Base-by-base conservation (phyloP, 1,140 invertebrate genomes). In the Heliconius hermathena region DNA sequence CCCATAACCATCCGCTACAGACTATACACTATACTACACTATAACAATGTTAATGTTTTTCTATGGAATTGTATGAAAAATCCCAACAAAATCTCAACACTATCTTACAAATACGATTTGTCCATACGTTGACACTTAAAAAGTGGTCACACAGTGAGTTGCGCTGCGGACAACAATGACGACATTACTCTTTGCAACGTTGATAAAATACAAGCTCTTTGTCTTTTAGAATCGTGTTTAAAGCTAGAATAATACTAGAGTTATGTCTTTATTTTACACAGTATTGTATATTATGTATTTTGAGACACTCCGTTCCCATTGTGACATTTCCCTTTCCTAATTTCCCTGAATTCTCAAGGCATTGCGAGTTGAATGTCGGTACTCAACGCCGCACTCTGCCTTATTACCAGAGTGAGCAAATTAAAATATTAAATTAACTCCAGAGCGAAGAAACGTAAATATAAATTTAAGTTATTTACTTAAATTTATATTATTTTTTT, bases 191-290 rank as follows among this genome's bases (percentile, higher is more conserved):
- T 82, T 79, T 76, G 60, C 46, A 79, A 74, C 74, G 71, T 60
- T 82, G 81, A 82, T 78, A 82, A 79, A 82, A 76, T 54, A 74
- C 71, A 38, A 18, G 22, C 74, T 73, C 81, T 81, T 78, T 78
- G 80, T 81, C 76, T 77, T 70, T 33, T 46, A 36, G 22, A 72
- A 72, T 72, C 33, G 70, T 72, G 70, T 72, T 72, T 41, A 72
- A 72, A 41, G 71, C 71, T 72, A 60, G n/a, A 22, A 54, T 54
- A 54, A 60, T 74, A 66, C 26, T 29, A 5, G 26, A 66, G 11
- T 66, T 66, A 29, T 66, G 60, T 66, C 22, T 66, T 66, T 66
- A 66, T 29, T 66, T 26, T 16, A 4, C 1, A 66, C 26, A 1
- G 22, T 29, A 66, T 66, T 66, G 26, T 66, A 60, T 26, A 22